Percentiles rank a stretch among this genome's conserved stretches.
Evolutionary conservation across 1,140 invertebrate genomes (phyloP).

Genomic region (Helicoverpa armigera): DNA sequence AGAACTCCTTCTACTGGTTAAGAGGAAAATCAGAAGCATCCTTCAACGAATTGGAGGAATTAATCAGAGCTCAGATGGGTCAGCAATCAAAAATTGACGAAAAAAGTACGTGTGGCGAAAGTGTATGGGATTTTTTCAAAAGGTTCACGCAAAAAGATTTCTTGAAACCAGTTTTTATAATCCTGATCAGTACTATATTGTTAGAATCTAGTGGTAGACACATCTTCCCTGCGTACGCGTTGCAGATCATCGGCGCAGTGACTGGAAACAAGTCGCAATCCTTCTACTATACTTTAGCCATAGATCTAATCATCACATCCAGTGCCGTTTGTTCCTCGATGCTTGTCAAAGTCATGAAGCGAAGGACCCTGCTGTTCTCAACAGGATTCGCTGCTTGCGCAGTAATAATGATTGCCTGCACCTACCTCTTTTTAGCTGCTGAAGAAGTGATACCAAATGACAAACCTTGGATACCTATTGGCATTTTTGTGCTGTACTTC

Average conservation of each 20-base stretch:
- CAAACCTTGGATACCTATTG: conserved; percentile 65
- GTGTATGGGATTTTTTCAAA: conserved; percentile 58
- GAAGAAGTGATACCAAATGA: conserved; percentile 62
- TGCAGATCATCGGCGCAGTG: conserved; percentile 72
- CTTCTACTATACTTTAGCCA: conserved; percentile 70
- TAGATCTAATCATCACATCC: conserved; percentile 72
- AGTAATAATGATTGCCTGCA: conserved; percentile 61
- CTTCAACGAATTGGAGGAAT: conserved; percentile 62
- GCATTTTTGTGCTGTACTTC: conserved; percentile 70
- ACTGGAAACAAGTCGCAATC: conserved; percentile 66
- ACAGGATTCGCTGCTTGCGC: conserved; percentile 65
- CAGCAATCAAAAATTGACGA: conserved; percentile 20
- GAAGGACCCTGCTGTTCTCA: conserved; percentile 68
- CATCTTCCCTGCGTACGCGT: conserved; percentile 74
- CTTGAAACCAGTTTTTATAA: conserved; percentile 68
- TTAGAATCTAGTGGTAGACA: conserved; percentile 75
- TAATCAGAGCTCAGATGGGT: conserved; percentile 68
- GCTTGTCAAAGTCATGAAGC: conserved; percentile 69
- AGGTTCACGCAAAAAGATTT: conserved; percentile 75
- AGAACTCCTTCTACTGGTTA: conserved; percentile 70
- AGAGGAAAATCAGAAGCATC: conserved; percentile 65
- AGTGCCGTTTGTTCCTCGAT: conserved; percentile 71
- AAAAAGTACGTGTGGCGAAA: conserved; percentile 33
- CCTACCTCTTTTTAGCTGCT: conserved; percentile 63
- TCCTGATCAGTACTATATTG: conserved; percentile 62